These are phyloP conservation scores for Cheilosia soror DNA, from an alignment of 2,888 invertebrate genomes.

Conservation along the genomic window DNA sequence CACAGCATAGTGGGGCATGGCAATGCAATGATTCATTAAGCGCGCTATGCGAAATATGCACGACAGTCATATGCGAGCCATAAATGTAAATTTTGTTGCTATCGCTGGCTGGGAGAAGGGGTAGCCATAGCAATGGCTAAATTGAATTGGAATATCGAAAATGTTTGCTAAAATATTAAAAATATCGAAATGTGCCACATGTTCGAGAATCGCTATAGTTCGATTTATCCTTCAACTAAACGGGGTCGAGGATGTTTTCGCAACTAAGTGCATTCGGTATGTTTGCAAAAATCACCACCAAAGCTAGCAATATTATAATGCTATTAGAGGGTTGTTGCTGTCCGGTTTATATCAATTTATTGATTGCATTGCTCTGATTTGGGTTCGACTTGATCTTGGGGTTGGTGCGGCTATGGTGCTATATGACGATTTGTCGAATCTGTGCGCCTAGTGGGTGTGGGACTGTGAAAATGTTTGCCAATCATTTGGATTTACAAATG, in stretches of 20 bases:
- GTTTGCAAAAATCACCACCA: slow-evolving; percentile 38
- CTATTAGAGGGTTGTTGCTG: slow-evolving; percentile 67
- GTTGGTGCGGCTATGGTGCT: slow-evolving; percentile 13
- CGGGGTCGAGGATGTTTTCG: slow-evolving; percentile 29
- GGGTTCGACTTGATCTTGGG: slow-evolving; percentile 14
- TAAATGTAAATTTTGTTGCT: slow-evolving; percentile 67
- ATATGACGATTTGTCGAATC: slow-evolving; percentile 58
- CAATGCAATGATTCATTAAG: slow-evolving; percentile 72
- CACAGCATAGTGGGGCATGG: slow-evolving; percentile 54
- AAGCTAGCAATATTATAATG: slow-evolving; percentile 60
- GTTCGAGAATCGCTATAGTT: slow-evolving; percentile 29
- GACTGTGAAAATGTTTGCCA: slow-evolving; percentile 45
- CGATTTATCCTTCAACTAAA: too few relatives aligned
- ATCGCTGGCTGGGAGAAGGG: background rate
- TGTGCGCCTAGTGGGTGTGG: slow-evolving; percentile 50
- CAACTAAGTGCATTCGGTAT: slow-evolving; percentile 47
- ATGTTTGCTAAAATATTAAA: slow-evolving; percentile 69
- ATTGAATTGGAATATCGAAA: slow-evolving; percentile 70
- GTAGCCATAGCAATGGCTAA: slow-evolving; percentile 23
- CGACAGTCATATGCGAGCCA: slow-evolving; percentile 69
- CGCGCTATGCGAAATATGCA: slow-evolving; percentile 56
- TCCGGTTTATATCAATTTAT: slow-evolving; percentile 62
- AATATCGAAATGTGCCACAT: slow-evolving; percentile 74
- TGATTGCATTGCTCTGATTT: slow-evolving; percentile 53
- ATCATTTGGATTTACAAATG: slow-evolving; percentile 49